Conservation (phyloP, 2,113 vertebrate species). For the Scophthalmus maximus region DNA sequence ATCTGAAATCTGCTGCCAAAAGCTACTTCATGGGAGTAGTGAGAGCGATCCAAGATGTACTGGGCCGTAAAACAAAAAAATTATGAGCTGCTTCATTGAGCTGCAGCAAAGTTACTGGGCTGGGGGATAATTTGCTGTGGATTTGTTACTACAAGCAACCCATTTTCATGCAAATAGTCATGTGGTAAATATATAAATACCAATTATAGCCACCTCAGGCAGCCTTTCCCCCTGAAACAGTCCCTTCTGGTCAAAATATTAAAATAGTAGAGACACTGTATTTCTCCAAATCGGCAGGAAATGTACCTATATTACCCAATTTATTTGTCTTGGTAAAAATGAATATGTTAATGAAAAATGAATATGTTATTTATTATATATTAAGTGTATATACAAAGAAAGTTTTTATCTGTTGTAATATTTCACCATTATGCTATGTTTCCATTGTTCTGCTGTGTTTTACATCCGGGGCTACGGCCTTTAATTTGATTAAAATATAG, state of each 20-base stretch:
- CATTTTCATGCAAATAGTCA: neutral
- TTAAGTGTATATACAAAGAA: no score
- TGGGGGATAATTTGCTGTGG: no score
- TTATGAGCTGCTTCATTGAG: neutral
- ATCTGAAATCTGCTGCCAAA: no score
- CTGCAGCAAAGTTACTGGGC: neutral
- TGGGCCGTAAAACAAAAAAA: neutral
- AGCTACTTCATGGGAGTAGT: neutral
- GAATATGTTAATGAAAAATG: no score
- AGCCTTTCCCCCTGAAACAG: neutral
- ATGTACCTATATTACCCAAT: no score
- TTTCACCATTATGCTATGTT: slow-evolving; percentile 14
- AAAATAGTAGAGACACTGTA: no score
- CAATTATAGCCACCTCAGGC: neutral
- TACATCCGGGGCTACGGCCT: slow-evolving; percentile 29
- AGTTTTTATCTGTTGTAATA: neutral
- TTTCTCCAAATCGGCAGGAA: no score
- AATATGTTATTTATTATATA: no score
- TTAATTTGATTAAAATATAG: slow-evolving; percentile 40
- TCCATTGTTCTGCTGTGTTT: slow-evolving; percentile 13
- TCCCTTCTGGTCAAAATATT: no score
- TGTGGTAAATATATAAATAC: neutral
- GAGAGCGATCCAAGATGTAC: neutral
- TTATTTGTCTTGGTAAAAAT: no score
- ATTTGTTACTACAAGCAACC: no score